Percentiles rank a stretch among this genome's conserved stretches.
Evolutionary conservation across 2,888 invertebrate species (phyloP).

Genomic region (Leucophora obtusa): DNA sequence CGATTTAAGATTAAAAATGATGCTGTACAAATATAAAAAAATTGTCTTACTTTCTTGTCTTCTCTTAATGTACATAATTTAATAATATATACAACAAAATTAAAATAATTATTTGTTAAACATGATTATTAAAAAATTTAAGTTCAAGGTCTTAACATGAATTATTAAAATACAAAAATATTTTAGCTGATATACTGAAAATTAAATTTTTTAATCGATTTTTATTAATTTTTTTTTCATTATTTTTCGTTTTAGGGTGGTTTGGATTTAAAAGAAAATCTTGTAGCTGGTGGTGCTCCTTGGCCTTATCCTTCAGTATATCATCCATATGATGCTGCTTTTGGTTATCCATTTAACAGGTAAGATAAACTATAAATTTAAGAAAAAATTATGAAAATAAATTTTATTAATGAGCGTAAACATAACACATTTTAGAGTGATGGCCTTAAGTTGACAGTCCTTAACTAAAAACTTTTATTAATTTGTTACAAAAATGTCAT

Average conservation of each 20-base stretch:
- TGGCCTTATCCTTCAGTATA: conserved; percentile 96
- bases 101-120: conserved; percentile 74
- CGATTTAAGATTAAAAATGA: conserved; percentile 55
- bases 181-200: background rate
- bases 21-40: background rate
- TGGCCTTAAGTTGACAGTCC: no score
- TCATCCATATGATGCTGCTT: conserved; percentile 95
- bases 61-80: conserved; percentile 20
- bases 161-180: background rate
- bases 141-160: conserved; percentile 72
- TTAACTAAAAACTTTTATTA: no score
- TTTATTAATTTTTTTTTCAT: conserved; percentile 18
- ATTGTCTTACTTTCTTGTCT: background rate
- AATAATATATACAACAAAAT: conserved; percentile 8
- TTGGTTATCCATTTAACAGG: conserved; percentile 97
- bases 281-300: conserved; percentile 88
- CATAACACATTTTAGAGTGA: background rate
- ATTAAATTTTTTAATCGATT: background rate
- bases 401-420: background rate
- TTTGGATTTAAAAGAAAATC: conserved; percentile 92
- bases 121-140: conserved; percentile 73
- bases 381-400: background rate
- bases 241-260: conserved; percentile 83
- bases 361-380: conserved; percentile 80
- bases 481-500: no score